phyloP scores from a whole-genome alignment of 2,888 invertebrate genomes.

The Eupithecia subumbrata region DNA sequence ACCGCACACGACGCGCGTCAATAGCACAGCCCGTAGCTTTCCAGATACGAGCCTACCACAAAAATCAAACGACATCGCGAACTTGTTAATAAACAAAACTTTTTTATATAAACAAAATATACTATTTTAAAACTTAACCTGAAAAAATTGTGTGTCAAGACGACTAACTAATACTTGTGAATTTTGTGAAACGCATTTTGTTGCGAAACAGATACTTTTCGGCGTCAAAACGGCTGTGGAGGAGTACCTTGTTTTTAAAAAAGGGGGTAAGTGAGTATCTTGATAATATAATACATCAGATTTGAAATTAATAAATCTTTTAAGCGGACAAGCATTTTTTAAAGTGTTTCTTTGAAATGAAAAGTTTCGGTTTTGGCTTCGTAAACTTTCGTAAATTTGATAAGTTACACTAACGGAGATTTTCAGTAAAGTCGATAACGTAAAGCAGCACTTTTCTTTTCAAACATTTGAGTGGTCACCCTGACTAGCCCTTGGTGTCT shows the following conservation, averaged over 20 bases:
- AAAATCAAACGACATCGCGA: constrained; percentile 54
- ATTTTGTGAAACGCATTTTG: constrained; percentile 49
- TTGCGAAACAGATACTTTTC: constrained; percentile 43
- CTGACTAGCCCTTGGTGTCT: not conserved
- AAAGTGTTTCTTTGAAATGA: not conserved
- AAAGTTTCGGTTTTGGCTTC: not conserved
- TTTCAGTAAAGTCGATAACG: not conserved
- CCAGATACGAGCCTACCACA: constrained; percentile 48
- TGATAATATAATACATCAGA: not conserved
- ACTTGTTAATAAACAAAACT: constrained; percentile 43
- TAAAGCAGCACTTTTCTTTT: not conserved
- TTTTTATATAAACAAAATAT: constrained; percentile 8
- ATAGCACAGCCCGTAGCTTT: constrained; percentile 54
- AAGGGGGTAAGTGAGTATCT: constrained; percentile 72
- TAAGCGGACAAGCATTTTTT: not conserved
- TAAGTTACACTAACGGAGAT: not conserved
- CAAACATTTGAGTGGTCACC: not conserved
- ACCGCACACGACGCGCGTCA: constrained; percentile 55
- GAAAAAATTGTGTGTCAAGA: constrained; percentile 28
- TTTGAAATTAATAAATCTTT: not conserved
- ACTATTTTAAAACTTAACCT: constrained; percentile 7
- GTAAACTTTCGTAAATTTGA: not conserved
- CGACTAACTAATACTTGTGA: constrained; percentile 35
- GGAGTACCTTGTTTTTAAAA: constrained; percentile 60
- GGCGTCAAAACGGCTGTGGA: constrained; percentile 54